phyloP scores from a whole-genome alignment of 1,140 invertebrate species.

The Drosophila tsacasi region DNA sequence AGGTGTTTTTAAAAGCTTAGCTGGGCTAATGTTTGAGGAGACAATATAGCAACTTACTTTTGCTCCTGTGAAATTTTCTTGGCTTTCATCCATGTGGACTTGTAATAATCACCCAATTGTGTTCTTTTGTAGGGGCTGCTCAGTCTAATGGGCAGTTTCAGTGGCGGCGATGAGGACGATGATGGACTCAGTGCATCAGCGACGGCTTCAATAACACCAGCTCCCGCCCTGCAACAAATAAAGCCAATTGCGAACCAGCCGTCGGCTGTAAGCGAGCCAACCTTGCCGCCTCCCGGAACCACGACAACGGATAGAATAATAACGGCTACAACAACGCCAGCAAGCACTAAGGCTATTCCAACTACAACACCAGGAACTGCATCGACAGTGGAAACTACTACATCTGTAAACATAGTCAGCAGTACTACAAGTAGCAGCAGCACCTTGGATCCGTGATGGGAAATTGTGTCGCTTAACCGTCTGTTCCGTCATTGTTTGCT shows the following conservation, averaged over 20 bases:
- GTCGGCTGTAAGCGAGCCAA: constrained; percentile 11
- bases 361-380: constrained; percentile 7
- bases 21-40: not conserved
- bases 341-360: not conserved
- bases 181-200: constrained; percentile 16
- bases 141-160: constrained; percentile 33
- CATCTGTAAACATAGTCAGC: not conserved
- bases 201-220: constrained; percentile 5
- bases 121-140: constrained; percentile 39
- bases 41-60: not conserved
- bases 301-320: constrained; percentile 7
- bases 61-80: not conserved
- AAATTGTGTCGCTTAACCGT: constrained; percentile 10
- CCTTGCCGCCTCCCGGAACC: not conserved
- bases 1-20: no score
- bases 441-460: constrained; percentile 7
- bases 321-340: constrained; percentile 3
- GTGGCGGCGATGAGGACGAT: constrained; percentile 12
- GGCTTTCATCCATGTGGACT: not conserved
- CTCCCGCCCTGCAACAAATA: constrained; percentile 26
- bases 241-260: constrained; percentile 40
- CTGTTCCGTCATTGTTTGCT: constrained; percentile 28
- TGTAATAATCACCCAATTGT: not conserved
- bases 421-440: constrained; percentile 6
- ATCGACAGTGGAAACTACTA: constrained; percentile 6